Conservation (phyloP, 2,888 invertebrate genomes). For the Acrobasis repandana region DNA sequence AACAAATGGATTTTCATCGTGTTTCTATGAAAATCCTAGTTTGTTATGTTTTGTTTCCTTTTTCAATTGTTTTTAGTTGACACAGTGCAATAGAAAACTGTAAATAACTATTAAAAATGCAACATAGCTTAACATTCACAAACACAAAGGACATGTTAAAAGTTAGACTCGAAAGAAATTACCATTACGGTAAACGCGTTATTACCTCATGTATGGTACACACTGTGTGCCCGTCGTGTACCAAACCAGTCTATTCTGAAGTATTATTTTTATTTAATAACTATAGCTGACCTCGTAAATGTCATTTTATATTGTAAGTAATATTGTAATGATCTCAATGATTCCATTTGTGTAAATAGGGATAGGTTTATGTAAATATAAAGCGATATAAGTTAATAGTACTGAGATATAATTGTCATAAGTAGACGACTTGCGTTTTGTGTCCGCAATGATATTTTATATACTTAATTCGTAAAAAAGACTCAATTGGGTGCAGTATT, state of each 20-base stretch:
- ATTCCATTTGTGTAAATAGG: conserved; percentile 81
- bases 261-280: conserved; percentile 75
- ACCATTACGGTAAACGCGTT: conserved; percentile 38
- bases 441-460: conserved; percentile 36
- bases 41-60: conserved; percentile 37
- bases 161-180: conserved; percentile 22
- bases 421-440: conserved; percentile 50
- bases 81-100: conserved; percentile 40
- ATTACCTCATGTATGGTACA: conserved; percentile 68
- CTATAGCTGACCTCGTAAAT: conserved; percentile 63
- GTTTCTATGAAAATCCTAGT: conserved; percentile 25
- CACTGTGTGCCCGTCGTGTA: conserved; percentile 52
- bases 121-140: conserved; percentile 37
- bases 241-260: conserved; percentile 76
- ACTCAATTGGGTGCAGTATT: conserved; percentile 25
- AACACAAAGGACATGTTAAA: conserved; percentile 36
- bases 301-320: conserved; percentile 65
- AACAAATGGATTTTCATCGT: not conserved
- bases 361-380: conserved; percentile 70
- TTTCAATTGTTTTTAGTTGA: conserved; percentile 40
- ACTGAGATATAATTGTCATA: conserved; percentile 51
- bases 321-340: conserved; percentile 80
- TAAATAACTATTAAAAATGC: conserved; percentile 29
- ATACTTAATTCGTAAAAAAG: conserved; percentile 12
- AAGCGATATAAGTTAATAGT: conserved; percentile 47